Evolutionary conservation across 2,888 invertebrate species (phyloP).

Genomic region (Cephonodes hylas): DNA sequence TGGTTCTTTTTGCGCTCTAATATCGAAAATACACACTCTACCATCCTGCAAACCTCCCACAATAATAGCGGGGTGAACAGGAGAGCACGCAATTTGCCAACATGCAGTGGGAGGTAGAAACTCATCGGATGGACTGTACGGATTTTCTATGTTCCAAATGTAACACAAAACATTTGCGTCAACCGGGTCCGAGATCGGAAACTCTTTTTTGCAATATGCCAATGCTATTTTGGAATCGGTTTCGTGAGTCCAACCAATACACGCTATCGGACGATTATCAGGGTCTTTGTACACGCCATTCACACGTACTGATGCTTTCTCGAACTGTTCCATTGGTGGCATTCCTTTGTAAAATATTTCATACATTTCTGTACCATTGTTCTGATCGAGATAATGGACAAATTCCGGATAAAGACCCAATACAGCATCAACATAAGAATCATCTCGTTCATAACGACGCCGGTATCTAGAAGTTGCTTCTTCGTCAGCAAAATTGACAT

Average conservation of each 20-base stretch:
- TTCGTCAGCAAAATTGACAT: constrained; percentile 81
- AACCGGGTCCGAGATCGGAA: constrained; percentile 28
- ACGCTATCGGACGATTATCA: constrained; percentile 66
- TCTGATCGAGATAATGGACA: constrained; percentile 84
- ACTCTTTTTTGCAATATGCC: constrained; percentile 75
- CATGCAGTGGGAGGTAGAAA: constrained; percentile 45
- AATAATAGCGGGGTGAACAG: constrained; percentile 37
- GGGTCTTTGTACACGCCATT: constrained; percentile 84
- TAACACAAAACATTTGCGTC: constrained; percentile 77
- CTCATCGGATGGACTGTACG: constrained; percentile 31
- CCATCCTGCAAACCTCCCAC: constrained; percentile 54
- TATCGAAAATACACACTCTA: constrained; percentile 83
- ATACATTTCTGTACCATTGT: constrained; percentile 89
- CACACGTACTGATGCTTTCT: constrained; percentile 74
- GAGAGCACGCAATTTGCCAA: constrained; percentile 52
- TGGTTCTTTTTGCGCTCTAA: constrained; percentile 86
- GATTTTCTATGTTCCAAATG: constrained; percentile 82
- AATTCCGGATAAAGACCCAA: constrained; percentile 73
- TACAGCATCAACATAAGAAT: constrained; percentile 84
- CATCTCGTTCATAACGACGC: constrained; percentile 89
- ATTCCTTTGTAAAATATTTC: constrained; percentile 85
- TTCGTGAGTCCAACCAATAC: constrained; percentile 85
- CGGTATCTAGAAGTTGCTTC: constrained; percentile 86
- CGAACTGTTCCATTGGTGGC: constrained; percentile 62
- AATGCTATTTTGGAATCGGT: constrained; percentile 82